These are phyloP conservation scores for Dryobota labecula DNA, from an alignment of 2,888 invertebrate genomes.

Conservation along the genomic window DNA sequence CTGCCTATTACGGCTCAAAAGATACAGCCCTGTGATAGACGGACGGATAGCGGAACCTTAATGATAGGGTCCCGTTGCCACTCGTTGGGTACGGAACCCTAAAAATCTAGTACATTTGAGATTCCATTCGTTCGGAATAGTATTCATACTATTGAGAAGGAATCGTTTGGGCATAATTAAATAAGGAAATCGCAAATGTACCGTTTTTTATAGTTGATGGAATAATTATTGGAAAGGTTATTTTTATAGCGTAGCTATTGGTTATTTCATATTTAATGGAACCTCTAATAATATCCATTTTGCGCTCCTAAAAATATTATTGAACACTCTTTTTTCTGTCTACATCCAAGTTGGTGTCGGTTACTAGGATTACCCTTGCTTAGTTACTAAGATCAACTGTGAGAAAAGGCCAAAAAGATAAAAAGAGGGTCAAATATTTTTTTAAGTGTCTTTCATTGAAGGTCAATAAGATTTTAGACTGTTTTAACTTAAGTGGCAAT, in stretches of 20 bases:
- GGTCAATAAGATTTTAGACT: too few species aligned
- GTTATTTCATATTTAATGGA: not conserved
- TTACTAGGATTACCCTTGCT: too few species aligned
- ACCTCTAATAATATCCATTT: not conserved
- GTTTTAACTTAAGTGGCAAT: too few species aligned
- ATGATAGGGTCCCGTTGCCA: too few species aligned
- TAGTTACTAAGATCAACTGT: too few species aligned
- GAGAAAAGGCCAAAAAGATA: too few species aligned
- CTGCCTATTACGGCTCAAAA: not conserved
- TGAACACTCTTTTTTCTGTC: too few species aligned
- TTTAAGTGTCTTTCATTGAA: too few species aligned
- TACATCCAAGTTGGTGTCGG: too few species aligned
- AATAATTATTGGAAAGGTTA: not conserved
- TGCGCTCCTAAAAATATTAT: not conserved
- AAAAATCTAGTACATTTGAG: slow-evolving; percentile 2
- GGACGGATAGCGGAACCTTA: too few species aligned
- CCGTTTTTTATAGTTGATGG: not conserved
- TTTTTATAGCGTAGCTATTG: too few species aligned
- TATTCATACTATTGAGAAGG: not conserved
- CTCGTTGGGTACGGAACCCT: not conserved
- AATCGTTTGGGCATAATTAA: slow-evolving; percentile 18
- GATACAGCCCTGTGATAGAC: not conserved
- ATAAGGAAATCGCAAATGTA: not conserved
- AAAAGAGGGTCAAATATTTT: too few species aligned
- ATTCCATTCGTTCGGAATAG: slow-evolving; percentile 15